Conservation (phyloP, 2,797 vertebrate genomes). For the Brotula barbata region DNA sequence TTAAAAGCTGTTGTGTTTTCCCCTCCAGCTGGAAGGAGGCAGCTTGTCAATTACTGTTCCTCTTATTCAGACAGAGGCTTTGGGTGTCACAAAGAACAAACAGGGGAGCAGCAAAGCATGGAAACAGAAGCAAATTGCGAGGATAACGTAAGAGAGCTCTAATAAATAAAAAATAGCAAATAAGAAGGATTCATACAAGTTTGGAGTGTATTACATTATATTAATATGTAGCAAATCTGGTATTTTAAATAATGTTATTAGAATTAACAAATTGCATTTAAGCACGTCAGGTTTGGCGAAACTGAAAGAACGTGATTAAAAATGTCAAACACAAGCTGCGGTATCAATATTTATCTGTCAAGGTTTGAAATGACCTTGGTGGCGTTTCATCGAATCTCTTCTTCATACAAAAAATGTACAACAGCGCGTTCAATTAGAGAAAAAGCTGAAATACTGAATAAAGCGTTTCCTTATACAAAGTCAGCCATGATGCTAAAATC, state of each 20-base stretch:
- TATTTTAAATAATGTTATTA: not conserved
- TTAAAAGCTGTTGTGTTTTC: slow-evolving; percentile 62
- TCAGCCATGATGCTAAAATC: not conserved
- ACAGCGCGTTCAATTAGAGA: slow-evolving; percentile 1
- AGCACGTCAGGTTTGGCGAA: not conserved
- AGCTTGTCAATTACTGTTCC: slow-evolving; percentile 74
- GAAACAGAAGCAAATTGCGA: slow-evolving; percentile 42
- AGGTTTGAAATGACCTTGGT: not conserved
- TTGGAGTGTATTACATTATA: slow-evolving; percentile 11
- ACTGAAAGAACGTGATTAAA: not conserved
- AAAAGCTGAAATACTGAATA: slow-evolving; percentile 8
- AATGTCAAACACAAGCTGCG: not conserved
- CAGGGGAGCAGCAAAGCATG: slow-evolving; percentile 44
- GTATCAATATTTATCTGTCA: not conserved
- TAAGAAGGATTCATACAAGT: slow-evolving; percentile 39
- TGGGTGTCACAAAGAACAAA: slow-evolving; percentile 59
- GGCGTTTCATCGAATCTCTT: not conserved
- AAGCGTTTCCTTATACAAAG: not conserved
- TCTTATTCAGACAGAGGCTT: slow-evolving; percentile 66
- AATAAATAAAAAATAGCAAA: slow-evolving; percentile 20
- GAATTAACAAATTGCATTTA: too few species aligned
- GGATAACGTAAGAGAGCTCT: slow-evolving; percentile 35
- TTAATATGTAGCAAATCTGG: slow-evolving; percentile 5
- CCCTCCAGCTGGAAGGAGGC: slow-evolving; percentile 73
- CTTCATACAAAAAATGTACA: slow-evolving; percentile 10